Conservation (phyloP, 2,797 vertebrate genomes). For the Hippocampus kuda region DNA sequence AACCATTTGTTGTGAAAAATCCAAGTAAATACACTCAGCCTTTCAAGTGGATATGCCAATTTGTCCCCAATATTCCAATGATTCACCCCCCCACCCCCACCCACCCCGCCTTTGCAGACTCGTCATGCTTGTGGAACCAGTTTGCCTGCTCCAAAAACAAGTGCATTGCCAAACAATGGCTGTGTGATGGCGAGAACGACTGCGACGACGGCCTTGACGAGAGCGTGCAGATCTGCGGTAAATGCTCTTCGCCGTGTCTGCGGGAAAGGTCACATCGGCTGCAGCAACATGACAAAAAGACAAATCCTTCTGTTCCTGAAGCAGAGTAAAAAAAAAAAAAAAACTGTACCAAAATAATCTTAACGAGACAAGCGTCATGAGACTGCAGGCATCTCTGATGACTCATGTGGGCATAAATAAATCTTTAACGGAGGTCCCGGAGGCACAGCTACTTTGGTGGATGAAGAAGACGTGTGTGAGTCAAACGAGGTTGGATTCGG, state of each 20-base stretch:
- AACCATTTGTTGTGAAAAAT: neutral
- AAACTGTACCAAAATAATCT: constrained; percentile 16
- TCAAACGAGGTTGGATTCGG: constrained; percentile 1
- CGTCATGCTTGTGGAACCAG: constrained; percentile 94
- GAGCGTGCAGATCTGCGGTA: constrained; percentile 85
- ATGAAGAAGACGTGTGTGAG: constrained; percentile 48
- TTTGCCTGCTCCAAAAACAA: constrained; percentile 97
- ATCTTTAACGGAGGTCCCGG: constrained; percentile 39
- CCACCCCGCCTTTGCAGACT: constrained; percentile 64
- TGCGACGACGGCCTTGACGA: constrained; percentile 91
- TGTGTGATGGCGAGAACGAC: constrained; percentile 93
- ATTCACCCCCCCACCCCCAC: neutral
- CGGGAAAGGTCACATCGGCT: constrained; percentile 30
- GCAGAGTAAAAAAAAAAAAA: constrained; percentile 26
- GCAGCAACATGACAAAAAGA: neutral
- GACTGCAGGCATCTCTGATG: constrained; percentile 37
- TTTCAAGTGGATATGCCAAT: neutral
- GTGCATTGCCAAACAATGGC: constrained; percentile 94
- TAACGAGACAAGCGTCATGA: constrained; percentile 45
- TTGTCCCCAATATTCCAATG: constrained; percentile 15
- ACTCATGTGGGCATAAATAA: constrained; percentile 44
- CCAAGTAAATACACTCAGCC: neutral
- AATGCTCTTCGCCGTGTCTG: constrained; percentile 31
- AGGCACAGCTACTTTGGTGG: constrained; percentile 41
- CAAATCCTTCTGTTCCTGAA: constrained; percentile 18